Base-by-base conservation (phyloP, 2,888 invertebrate genomes). In the Thereva nobilitata region DNA sequence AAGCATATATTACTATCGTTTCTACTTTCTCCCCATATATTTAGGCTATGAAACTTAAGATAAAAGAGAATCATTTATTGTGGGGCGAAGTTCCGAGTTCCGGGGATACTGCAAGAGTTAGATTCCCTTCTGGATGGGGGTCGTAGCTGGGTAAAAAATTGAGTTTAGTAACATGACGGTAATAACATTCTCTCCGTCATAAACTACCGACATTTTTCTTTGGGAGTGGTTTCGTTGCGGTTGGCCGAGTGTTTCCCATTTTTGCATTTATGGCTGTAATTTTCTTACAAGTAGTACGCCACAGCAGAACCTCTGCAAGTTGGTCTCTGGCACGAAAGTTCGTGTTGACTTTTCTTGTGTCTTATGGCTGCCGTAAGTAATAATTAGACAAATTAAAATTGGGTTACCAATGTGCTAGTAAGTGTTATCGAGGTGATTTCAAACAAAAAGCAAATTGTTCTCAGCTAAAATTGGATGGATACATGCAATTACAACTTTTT, bases 21-120 rank as follows among this genome's bases (percentile, higher is more conserved):
- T 50, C 50, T 10, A 5, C 50, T 10, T 9, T 10, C 53, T 10
- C 38, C 8, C 10, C 40, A n/a, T 10, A 5, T 53, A 53, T 53
- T 53, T 53, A 53, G 53, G 53, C 10, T 53, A 53, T 23, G 38
- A 38, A 53, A 53, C 53, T 53, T 53, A 53, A 53, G 53, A 53
- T 53, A 53, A 53, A 53, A 53, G 53, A 37, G 53, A 53, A 38
- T 53, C 53, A 53, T 53, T 53, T 53, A 53, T 53, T 53, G 53
- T 23, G 9, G 9, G 38, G 53, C 40, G 38, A 53, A 53, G 12
- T 3, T 49, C 49, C 12, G 9, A n/a, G 9, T 6, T 49, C 12
- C 10, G 10, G 10, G 3, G 12, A 12, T 50, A 47, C 23, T 50
- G 10, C 23, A 50, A 50, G 50, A 50, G 50, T 50, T 50, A 35